These are phyloP conservation scores for Sebastes taczanowskii DNA, from an alignment of 2,797 vertebrate genomes.

Conservation along the genomic window DNA sequence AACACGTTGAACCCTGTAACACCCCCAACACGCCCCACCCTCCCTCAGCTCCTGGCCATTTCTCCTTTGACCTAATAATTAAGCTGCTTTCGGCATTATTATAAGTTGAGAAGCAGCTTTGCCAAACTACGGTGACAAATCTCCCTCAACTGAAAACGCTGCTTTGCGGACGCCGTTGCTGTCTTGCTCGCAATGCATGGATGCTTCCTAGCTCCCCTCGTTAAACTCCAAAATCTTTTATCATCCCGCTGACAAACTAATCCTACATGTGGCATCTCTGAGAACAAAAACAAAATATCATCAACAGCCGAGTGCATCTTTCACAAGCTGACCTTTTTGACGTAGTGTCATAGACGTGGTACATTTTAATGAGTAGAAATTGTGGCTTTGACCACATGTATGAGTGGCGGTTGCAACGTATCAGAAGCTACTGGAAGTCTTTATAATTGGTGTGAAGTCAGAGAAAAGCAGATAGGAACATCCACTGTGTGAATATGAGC, in stretches of 20 bases:
- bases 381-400: neutral
- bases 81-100: slow-evolving; percentile 69
- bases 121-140: slow-evolving; percentile 53
- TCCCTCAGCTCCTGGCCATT: slow-evolving; percentile 15
- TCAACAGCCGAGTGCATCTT: neutral
- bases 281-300: neutral
- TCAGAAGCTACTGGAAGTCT: neutral
- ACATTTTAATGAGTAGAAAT: neutral
- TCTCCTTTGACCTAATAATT: slow-evolving; percentile 75
- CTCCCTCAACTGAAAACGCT: slow-evolving; percentile 44
- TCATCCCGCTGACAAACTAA: slow-evolving; percentile 18
- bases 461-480: neutral
- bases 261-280: slow-evolving; percentile 17
- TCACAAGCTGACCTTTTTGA: slow-evolving; percentile 3
- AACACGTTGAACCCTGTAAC: slow-evolving; percentile 38
- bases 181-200: slow-evolving; percentile 6
- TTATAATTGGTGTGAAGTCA: neutral
- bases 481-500: neutral
- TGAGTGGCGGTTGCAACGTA: neutral
- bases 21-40: slow-evolving; percentile 14
- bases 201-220: neutral
- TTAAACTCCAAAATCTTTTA: slow-evolving; percentile 19
- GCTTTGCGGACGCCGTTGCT: neutral
- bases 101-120: slow-evolving; percentile 65
- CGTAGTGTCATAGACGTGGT: neutral